Conservation (phyloP, 2,888 invertebrate species). For the Tuta absoluta region DNA sequence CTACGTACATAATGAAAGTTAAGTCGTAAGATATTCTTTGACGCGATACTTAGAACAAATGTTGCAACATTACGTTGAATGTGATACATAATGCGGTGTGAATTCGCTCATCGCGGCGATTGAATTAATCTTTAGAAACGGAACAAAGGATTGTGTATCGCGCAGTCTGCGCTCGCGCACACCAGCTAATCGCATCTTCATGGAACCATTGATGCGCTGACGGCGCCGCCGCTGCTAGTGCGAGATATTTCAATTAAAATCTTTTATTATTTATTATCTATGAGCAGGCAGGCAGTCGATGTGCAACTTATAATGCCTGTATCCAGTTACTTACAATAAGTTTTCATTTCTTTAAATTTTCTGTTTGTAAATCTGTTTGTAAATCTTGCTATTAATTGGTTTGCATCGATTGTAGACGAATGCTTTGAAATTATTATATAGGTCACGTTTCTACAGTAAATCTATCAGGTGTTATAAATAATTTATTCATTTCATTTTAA, state of each 20-base stretch:
- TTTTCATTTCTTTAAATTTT: no score
- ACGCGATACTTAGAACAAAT: slow-evolving; percentile 24
- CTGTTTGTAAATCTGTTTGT: not conserved
- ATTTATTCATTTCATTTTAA: no score
- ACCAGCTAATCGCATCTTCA: slow-evolving; percentile 3
- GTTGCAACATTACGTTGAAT: slow-evolving; percentile 28
- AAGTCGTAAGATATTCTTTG: slow-evolving; percentile 4
- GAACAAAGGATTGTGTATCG: slow-evolving; percentile 11
- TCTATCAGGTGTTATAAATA: not conserved
- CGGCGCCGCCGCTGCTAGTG: not conserved
- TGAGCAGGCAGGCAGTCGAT: no score
- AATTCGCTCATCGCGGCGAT: slow-evolving; percentile 23
- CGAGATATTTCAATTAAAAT: slow-evolving; percentile 2
- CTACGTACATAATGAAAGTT: slow-evolving; percentile 45
- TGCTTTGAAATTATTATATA: not conserved
- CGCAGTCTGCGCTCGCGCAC: not conserved
- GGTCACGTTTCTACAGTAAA: not conserved
- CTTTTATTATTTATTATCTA: no score
- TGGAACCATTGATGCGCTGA: not conserved
- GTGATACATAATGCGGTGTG: slow-evolving; percentile 25
- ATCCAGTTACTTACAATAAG: no score
- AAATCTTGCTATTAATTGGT: not conserved
- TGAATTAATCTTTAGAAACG: slow-evolving; percentile 27
- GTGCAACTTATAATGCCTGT: no score
- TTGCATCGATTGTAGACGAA: not conserved